Percentiles rank a stretch among this genome's conserved stretches.
phyloP scores from a whole-genome alignment of 2,888 invertebrate genomes.

The Candidula unifasciata region DNA sequence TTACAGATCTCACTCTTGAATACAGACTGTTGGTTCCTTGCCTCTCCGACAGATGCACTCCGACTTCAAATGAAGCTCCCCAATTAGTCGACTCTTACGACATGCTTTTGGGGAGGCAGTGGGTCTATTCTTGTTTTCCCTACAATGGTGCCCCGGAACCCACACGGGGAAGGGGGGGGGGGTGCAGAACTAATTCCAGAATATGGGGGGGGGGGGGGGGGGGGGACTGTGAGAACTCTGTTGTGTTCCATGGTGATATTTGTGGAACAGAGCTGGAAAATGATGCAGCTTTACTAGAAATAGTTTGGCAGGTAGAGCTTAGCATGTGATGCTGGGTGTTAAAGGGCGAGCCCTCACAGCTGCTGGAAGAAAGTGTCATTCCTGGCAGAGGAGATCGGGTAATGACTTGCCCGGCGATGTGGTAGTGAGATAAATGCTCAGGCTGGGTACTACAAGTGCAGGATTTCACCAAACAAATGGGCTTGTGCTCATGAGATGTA shows the following conservation, averaged over 20 bases:
- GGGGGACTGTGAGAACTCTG: not conserved
- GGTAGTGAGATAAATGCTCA: slow-evolving; percentile 1
- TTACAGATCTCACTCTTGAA: too few species aligned
- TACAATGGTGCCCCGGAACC: too few species aligned
- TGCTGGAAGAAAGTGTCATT: not conserved
- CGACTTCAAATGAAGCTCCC: too few species aligned
- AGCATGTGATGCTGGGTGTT: not conserved
- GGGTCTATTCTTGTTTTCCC: too few species aligned
- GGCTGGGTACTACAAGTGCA: not conserved
- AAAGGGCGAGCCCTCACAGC: not conserved
- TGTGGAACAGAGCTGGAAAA: not conserved
- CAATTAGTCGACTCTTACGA: too few species aligned
- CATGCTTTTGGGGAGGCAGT: too few species aligned
- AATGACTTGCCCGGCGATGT: not conserved
- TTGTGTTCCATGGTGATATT: not conserved
- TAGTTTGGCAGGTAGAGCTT: slow-evolving; percentile 5
- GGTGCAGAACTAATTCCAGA: too few species aligned
- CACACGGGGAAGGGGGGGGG: too few species aligned
- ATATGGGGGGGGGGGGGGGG: too few species aligned
- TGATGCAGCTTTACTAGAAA: not conserved
- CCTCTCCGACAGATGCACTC: too few species aligned
- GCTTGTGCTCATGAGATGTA: not conserved
- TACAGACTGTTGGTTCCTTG: too few species aligned
- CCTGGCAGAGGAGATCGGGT: slow-evolving; percentile 18
- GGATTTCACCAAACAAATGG: slow-evolving; percentile 6